Evolutionary conservation across 2,888 invertebrate genomes (phyloP).

Genomic region (Phalera bucephala): DNA sequence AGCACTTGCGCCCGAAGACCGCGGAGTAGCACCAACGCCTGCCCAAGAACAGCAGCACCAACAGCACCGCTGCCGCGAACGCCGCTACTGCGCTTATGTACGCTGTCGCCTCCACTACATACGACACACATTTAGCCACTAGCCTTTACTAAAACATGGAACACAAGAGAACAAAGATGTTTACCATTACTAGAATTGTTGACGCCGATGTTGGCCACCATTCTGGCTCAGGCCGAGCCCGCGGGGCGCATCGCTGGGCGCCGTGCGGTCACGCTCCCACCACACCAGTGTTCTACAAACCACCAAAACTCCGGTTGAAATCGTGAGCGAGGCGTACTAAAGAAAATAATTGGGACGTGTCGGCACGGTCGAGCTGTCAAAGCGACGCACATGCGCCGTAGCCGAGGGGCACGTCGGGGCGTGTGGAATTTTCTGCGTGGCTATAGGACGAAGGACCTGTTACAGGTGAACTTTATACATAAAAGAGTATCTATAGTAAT

Average conservation of each 20-base stretch:
- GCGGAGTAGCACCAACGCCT: slow-evolving; percentile 84
- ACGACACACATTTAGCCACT: slow-evolving; percentile 26
- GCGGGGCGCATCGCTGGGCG: slow-evolving; percentile 41
- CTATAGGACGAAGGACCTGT: slow-evolving; percentile 64
- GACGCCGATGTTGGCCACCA: slow-evolving; percentile 74
- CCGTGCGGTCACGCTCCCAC: slow-evolving; percentile 13
- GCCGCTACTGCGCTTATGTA: slow-evolving; percentile 94
- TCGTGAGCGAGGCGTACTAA: slow-evolving; percentile 37
- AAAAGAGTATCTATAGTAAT: too few relatives aligned
- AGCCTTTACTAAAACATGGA: slow-evolving; percentile 8
- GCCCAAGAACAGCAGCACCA: slow-evolving; percentile 94
- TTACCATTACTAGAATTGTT: slow-evolving; percentile 73
- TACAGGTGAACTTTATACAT: slow-evolving; percentile 38
- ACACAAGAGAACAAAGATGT: slow-evolving; percentile 31
- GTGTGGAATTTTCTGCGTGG: slow-evolving; percentile 56
- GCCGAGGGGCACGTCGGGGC: slow-evolving; percentile 68
- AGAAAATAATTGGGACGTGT: slow-evolving; percentile 63
- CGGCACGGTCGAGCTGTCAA: slow-evolving; percentile 66
- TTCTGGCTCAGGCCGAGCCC: slow-evolving; percentile 50
- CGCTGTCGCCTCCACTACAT: slow-evolving; percentile 92
- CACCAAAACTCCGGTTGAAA: neutral
- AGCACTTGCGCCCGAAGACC: slow-evolving; percentile 63
- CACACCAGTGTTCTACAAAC: neutral
- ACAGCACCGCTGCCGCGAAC: slow-evolving; percentile 90
- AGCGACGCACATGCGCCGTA: slow-evolving; percentile 61